phyloP scores from a whole-genome alignment of 2,888 invertebrate genomes.

The Agrotis exclamationis region DNA sequence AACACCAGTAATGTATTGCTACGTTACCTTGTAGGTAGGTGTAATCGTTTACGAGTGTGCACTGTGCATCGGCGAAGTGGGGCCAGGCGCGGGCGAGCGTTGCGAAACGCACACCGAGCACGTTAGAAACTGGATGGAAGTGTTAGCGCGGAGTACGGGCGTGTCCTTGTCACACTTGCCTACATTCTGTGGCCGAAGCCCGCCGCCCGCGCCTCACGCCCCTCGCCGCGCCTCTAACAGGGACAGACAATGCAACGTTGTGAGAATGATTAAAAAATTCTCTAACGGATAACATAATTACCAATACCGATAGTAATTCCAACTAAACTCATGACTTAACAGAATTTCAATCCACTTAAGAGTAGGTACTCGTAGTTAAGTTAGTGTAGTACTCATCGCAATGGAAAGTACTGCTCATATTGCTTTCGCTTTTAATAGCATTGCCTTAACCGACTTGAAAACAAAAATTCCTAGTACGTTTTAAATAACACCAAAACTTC shows the following conservation, averaged over 20 bases:
- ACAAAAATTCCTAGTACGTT: conserved; percentile 18
- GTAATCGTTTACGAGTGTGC: conserved; percentile 81
- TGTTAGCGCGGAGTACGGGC: conserved; percentile 90
- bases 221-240: conserved; percentile 78
- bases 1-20: conserved; percentile 74
- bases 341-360: neutral
- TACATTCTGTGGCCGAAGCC: conserved; percentile 88
- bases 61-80: conserved; percentile 83
- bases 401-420: conserved; percentile 46
- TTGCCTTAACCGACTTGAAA: conserved; percentile 12
- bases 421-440: conserved; percentile 52
- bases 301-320: conserved; percentile 48
- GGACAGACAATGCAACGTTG: conserved; percentile 87
- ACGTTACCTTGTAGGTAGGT: conserved; percentile 81
- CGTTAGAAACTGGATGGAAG: conserved; percentile 91
- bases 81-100: conserved; percentile 81
- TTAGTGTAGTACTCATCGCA: conserved; percentile 13
- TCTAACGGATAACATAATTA: conserved; percentile 75
- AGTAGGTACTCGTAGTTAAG: too few species aligned
- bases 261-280: conserved; percentile 82
- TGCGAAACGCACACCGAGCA: conserved; percentile 88
- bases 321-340: conserved; percentile 43
- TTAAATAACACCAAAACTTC: conserved; percentile 22
- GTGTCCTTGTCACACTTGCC: conserved; percentile 91
- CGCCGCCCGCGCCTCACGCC: conserved; percentile 79